These are phyloP conservation scores for Drosophila biarmipes DNA, from an alignment of 1,140 invertebrate species.

Conservation along the genomic window DNA sequence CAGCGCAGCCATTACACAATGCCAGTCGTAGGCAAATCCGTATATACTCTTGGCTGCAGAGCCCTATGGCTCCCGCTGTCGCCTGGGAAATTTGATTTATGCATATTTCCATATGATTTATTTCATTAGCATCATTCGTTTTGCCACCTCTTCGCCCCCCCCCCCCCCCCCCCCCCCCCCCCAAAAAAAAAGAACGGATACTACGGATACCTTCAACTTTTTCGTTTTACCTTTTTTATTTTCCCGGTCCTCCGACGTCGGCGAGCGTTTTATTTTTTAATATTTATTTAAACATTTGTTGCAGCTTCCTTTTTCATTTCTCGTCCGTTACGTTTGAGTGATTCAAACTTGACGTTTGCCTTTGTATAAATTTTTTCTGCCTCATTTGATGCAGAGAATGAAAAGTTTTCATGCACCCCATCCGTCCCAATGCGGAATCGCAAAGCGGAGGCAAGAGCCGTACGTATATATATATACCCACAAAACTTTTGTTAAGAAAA, in stretches of 20 bases:
- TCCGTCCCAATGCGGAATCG: neutral
- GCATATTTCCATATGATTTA: slow-evolving; percentile 83
- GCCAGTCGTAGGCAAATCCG: slow-evolving; percentile 6
- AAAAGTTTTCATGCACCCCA: slow-evolving; percentile 68
- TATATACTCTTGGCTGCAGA: neutral
- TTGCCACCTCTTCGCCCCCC: slow-evolving; percentile 6
- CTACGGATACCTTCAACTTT: slow-evolving; percentile 43
- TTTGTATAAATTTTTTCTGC: slow-evolving; percentile 80
- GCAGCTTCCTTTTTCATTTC: slow-evolving; percentile 81
- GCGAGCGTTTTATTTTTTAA: slow-evolving; percentile 68
- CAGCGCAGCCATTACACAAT: slow-evolving; percentile 56
- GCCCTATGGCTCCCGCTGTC: slow-evolving; percentile 34
- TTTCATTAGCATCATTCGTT: slow-evolving; percentile 76
- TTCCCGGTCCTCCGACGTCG: neutral
- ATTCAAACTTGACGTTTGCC: slow-evolving; percentile 82
- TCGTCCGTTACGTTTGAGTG: slow-evolving; percentile 82
- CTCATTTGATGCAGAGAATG: slow-evolving; percentile 81
- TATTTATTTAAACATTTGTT: slow-evolving; percentile 83
- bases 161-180: too few relatives aligned
- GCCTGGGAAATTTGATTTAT: slow-evolving; percentile 76
- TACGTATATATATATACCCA: slow-evolving; percentile 25
- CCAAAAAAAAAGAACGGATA: slow-evolving; percentile 13
- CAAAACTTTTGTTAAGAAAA: slow-evolving; percentile 83
- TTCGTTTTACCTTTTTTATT: slow-evolving; percentile 45
- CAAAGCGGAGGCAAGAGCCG: slow-evolving; percentile 53